Conservation (phyloP, 1,140 invertebrate genomes). For the Drosophila lacteicornis region DNA sequence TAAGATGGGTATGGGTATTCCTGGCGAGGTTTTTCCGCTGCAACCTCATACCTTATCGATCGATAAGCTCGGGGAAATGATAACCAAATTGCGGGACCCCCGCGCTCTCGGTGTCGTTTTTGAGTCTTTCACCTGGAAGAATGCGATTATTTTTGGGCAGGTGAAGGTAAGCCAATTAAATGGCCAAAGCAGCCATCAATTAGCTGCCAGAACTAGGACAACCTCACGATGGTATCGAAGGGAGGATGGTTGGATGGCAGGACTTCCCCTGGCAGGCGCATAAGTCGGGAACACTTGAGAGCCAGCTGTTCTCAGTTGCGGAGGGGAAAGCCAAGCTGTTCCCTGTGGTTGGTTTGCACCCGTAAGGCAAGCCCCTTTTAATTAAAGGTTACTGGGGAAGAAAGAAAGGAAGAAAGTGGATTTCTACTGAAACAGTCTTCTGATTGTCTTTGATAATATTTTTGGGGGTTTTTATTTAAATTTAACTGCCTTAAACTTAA, state of each 20-base stretch:
- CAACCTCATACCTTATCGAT: conserved; percentile 17
- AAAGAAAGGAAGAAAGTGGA: not conserved
- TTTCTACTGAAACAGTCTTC: not conserved
- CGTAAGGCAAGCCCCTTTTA: not conserved
- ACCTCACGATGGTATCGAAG: not conserved
- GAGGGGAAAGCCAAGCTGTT: not conserved
- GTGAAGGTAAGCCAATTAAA: conserved; percentile 17
- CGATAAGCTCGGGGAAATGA: conserved; percentile 22
- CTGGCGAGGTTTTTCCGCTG: conserved; percentile 33
- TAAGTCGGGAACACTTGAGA: not conserved
- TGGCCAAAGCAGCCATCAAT: conserved; percentile 1
- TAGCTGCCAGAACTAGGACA: conserved; percentile 2
- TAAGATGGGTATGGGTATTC: conserved; percentile 30
- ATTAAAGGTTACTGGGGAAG: not conserved
- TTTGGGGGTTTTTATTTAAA: not conserved
- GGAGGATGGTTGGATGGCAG: not conserved
- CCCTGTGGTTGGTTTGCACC: not conserved
- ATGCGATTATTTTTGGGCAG: not conserved
- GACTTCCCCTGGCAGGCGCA: not conserved
- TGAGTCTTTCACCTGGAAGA: not conserved
- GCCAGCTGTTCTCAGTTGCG: not conserved
- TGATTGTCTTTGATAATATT: too few relatives aligned
- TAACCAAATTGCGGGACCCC: not conserved
- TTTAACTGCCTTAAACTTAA: not conserved
- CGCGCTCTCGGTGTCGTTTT: not conserved